Conservation (phyloP, 2,888 invertebrate genomes). For the Ephialtes manifestator region DNA sequence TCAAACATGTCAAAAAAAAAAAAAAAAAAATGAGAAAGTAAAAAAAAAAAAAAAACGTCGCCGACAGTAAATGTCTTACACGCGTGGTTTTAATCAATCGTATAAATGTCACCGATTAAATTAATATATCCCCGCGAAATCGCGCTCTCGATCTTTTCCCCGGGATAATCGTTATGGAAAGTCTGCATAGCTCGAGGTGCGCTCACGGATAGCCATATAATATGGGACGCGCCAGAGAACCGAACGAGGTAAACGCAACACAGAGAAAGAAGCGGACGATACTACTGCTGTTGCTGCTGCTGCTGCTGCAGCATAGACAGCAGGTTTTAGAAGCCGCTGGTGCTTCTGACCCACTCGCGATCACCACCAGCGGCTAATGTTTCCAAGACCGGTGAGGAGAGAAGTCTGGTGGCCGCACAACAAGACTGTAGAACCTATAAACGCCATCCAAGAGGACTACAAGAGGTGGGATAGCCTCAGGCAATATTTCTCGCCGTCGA, state of each 20-base stretch:
- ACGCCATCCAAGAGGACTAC: conserved; percentile 3
- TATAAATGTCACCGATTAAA: conserved; percentile 15
- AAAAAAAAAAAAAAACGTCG: not conserved
- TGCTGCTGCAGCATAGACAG: conserved; percentile 25
- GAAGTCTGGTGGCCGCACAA: not conserved
- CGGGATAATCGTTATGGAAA: conserved; percentile 77
- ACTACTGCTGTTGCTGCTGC: conserved; percentile 12
- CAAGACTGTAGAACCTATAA: conserved; percentile 6
- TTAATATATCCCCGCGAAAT: conserved; percentile 7
- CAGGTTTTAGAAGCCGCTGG: conserved; percentile 63
- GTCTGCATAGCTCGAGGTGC: conserved; percentile 64
- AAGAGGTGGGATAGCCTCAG: conserved; percentile 46
- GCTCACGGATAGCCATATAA: conserved; percentile 67
- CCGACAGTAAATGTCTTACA: not conserved
- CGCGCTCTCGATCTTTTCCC: conserved; percentile 18
- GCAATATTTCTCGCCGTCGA: not conserved
- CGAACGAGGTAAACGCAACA: conserved; percentile 35
- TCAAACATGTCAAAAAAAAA: too few species aligned
- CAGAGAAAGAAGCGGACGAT: conserved; percentile 37
- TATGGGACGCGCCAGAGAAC: conserved; percentile 74
- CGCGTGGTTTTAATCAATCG: not conserved
- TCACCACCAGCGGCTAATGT: conserved; percentile 59
- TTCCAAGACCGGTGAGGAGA: conserved; percentile 42
- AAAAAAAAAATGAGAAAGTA: not conserved
- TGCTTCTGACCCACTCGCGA: conserved; percentile 56